Base-by-base conservation (phyloP, 2,888 invertebrate genomes). In the Podotricha telesiphe region DNA sequence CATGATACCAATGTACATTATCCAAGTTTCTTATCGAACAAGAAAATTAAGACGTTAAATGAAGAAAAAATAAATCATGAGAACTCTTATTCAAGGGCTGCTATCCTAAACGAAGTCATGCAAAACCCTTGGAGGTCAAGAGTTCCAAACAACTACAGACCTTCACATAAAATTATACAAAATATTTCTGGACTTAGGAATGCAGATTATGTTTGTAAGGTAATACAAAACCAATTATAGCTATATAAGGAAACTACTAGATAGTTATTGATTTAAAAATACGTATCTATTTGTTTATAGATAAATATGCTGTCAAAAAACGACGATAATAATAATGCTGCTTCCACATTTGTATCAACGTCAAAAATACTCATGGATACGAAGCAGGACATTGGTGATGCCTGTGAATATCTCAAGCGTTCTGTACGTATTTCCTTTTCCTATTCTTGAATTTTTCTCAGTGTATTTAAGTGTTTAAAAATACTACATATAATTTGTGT, bases 121-220 rank as follows among this genome's bases (percentile, higher is more conserved):
- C 93, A 94, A n/a, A 93, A 89, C 78, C 95, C 95, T 13, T 95
- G 95, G 95, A 87, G 86, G 75, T 90, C 94, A 2, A 87, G 92
- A 51, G 79, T 83, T 58, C 88, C 91, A 13, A 79, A 79, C 61
- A 82, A 82, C 70, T 89, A 81, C 74, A 87, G 78, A 73, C 91
- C 90, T 8, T 84, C 84, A 72, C 80, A 82, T 51, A 83, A 81
- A 82, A 88, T 85, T 82, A n/a, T 19, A 1, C n/a, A 42, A 42
- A 22, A 66, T 42, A 1, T 15, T 17, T 11, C 19, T 19, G 17
- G 1, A n/a, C n/a, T 22, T 42, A 28, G 28, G 10, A 50, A 64
- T 17, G 13, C n/a, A 28, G 42, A 45, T 45, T 34, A 53, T 42
- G 10, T 37, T 11, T 58, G 20, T 20, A 37, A 50, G 50, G 58